A percentile compares a stretch with the other conserved stretches of the same genome.
Evolutionary conservation across 2,888 invertebrate species (phyloP).

Genomic region (Acheta domesticus): DNA sequence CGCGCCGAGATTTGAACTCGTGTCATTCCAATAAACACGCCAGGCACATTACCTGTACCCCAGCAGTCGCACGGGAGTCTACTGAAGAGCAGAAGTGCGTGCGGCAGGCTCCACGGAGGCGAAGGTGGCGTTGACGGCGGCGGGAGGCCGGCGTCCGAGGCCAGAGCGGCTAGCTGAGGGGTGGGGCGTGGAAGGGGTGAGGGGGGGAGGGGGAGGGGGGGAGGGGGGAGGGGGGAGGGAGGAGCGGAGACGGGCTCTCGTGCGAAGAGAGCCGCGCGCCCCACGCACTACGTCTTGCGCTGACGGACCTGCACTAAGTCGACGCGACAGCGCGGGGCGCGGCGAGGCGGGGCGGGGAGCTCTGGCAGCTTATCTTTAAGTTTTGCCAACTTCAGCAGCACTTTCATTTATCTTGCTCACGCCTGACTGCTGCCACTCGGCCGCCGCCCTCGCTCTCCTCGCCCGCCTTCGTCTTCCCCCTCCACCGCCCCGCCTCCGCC

Average conservation of each 20-base stretch:
- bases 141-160: background rate
- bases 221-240: background rate
- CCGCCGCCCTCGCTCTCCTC: constrained; percentile 32
- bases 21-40: too few relatives aligned
- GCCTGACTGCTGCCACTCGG: constrained; percentile 37
- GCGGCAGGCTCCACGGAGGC: too few relatives aligned
- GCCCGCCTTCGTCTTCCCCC: constrained; percentile 31
- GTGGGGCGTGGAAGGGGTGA: background rate
- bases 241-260: background rate
- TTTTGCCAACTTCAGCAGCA: constrained; percentile 28
- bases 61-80: too few relatives aligned
- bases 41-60: too few relatives aligned
- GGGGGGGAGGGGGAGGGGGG: background rate
- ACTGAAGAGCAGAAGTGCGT: too few relatives aligned
- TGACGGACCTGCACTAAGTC: constrained; percentile 6
- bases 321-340: background rate
- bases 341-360: background rate
- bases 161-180: background rate
- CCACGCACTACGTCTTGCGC: background rate
- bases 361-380: constrained; percentile 35
- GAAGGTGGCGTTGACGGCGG: too few relatives aligned
- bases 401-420: constrained; percentile 37
- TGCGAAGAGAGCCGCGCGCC: too few relatives aligned
- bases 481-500: constrained; percentile 27
- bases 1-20: too few relatives aligned